A percentile compares a stretch with the other conserved stretches of the same genome.
Evolutionary conservation across 2,888 invertebrate genomes (phyloP).

Genomic region (Ariolimax columbianus): DNA sequence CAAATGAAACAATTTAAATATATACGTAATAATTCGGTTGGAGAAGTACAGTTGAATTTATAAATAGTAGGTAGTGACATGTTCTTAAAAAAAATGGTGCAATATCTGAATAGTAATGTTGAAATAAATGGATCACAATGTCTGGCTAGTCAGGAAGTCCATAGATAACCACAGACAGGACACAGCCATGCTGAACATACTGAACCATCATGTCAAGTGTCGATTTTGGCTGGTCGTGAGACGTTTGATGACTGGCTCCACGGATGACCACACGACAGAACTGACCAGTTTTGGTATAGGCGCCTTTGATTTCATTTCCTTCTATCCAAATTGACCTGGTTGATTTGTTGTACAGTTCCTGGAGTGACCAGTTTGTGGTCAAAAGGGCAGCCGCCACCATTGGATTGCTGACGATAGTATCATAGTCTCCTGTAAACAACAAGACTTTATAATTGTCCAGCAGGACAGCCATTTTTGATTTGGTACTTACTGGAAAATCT

Average conservation of each 20-base stretch:
- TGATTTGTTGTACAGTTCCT: slow-evolving; percentile 21
- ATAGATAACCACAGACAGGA: too few relatives aligned
- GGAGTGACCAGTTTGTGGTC: slow-evolving; percentile 26
- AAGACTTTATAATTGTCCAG: slow-evolving; percentile 39
- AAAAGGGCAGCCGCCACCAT: slow-evolving; percentile 22
- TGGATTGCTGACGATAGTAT: background rate
- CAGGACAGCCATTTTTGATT: slow-evolving; percentile 19
- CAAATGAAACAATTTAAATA: too few relatives aligned
- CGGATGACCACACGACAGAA: slow-evolving; percentile 31
- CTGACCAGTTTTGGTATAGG: slow-evolving; percentile 22
- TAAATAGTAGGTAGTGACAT: too few relatives aligned
- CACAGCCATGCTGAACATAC: slow-evolving; percentile 19
- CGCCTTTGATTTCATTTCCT: background rate
- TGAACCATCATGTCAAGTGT: slow-evolving; percentile 15
- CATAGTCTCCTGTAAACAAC: slow-evolving; percentile 20
- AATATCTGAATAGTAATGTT: too few relatives aligned
- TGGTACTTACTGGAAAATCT: slow-evolving; percentile 13
- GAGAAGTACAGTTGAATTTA: too few relatives aligned
- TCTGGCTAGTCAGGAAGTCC: too few relatives aligned
- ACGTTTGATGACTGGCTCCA: slow-evolving; percentile 30
- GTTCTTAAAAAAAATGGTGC: too few relatives aligned
- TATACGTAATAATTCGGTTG: too few relatives aligned
- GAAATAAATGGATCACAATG: too few relatives aligned
- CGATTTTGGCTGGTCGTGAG: background rate
- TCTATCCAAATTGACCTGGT: background rate